Percentiles rank a stretch among this genome's conserved stretches.
Conservation (phyloP, 2,797 vertebrate genomes). For the Coregonus sp. region DNA sequence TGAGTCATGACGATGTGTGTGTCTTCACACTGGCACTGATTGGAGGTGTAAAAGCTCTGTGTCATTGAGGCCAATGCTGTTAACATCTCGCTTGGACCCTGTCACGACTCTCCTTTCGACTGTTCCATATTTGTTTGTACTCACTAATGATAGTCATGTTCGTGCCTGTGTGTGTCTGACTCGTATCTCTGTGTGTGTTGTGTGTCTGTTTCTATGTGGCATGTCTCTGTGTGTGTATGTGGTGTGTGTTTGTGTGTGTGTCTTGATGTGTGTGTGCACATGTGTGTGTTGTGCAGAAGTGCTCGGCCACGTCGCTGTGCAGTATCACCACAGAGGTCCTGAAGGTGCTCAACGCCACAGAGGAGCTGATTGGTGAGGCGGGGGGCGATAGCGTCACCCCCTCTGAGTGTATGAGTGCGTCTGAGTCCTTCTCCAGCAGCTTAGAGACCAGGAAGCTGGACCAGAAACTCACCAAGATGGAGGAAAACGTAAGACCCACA, state of each 20-base stretch:
- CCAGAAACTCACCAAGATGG: conserved; percentile 91
- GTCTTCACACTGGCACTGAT: background rate
- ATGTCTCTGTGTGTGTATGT: conserved; percentile 6
- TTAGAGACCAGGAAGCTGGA: conserved; percentile 83
- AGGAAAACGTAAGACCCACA: conserved; percentile 88
- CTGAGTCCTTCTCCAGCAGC: conserved; percentile 74
- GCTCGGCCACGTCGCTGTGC: conserved; percentile 95
- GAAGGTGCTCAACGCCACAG: conserved; percentile 95
- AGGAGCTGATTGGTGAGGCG: conserved; percentile 92
- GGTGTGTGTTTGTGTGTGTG: conserved; percentile 24
- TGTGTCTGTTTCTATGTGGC: background rate
- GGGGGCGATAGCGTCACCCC: conserved; percentile 73
- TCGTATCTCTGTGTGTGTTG: conserved; percentile 1
- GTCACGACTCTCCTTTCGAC: background rate
- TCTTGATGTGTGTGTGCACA: conserved; percentile 59
- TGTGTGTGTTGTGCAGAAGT: conserved; percentile 85
- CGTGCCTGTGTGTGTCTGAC: background rate
- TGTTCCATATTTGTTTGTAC: background rate
- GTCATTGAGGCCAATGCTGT: conserved; percentile 2
- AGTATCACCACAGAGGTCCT: conserved; percentile 98
- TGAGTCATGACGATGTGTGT: background rate
- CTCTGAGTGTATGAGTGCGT: conserved; percentile 67
- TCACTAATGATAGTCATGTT: background rate
- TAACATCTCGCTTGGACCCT: background rate
- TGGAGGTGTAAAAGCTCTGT: background rate